Evolutionary conservation across 2,113 vertebrate species (phyloP).

Genomic region (Dendrocopos noguchii): DNA sequence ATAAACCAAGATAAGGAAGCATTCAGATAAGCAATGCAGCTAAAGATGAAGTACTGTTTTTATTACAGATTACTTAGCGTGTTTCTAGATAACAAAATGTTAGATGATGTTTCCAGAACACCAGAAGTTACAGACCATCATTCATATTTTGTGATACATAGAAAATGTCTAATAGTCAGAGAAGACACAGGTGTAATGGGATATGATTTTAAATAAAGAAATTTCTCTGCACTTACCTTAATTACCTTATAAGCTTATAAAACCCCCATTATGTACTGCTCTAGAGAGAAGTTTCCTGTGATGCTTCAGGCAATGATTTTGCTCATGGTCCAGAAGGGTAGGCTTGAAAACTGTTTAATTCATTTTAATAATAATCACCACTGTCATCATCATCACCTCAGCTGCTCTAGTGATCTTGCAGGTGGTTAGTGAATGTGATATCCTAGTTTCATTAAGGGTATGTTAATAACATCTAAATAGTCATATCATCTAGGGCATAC

Average conservation of each 20-base stretch:
- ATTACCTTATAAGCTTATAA: background rate
- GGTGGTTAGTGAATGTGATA: background rate
- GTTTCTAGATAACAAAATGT: constrained; percentile 5
- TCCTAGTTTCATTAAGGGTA: background rate
- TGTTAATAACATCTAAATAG: background rate
- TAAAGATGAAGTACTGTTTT: background rate
- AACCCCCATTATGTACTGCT: background rate
- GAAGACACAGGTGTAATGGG: background rate
- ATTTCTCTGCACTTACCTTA: background rate
- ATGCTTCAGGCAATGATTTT: background rate
- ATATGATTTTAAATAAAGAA: background rate
- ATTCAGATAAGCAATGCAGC: background rate
- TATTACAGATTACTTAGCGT: background rate
- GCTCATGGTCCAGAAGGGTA: background rate
- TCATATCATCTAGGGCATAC: background rate
- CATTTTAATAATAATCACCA: too few relatives aligned
- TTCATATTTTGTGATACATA: background rate
- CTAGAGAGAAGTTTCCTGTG: background rate
- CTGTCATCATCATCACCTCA: background rate
- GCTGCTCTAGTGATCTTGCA: background rate
- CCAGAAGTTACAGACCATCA: background rate
- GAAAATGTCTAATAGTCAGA: background rate
- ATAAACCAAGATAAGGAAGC: background rate
- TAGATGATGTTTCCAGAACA: background rate
- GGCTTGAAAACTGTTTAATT: background rate